Base-by-base conservation (phyloP, 2,888 invertebrate species). In the Mesochorus sp. region DNA sequence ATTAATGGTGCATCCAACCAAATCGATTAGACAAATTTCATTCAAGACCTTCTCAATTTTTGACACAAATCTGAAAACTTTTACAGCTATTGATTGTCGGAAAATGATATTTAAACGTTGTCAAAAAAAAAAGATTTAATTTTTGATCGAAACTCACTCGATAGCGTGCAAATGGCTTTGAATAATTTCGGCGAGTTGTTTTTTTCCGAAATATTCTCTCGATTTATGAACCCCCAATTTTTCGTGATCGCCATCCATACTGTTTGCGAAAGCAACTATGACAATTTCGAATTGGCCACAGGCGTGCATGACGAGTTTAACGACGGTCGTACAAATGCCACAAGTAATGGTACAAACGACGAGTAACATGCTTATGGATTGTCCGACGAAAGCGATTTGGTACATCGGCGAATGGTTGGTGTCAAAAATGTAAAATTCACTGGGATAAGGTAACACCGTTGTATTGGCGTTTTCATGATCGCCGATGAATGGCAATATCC, bases 21-120 rank as follows among this genome's bases (percentile, higher is more conserved):
- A 31, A 59, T 81, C 81, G 0, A 83, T 76, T 3, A 84, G 74
- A 55, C 70, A 80, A 47, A 82, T 80, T 66, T 80, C 80, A 0
- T 66, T 80, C 4, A 82, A 19, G 34, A 79, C 19, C 1, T 70
- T 55, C 21, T 80, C 78, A 4, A 59, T 70, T 17, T 28, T 37
- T 5, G 39, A 8, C 8, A 79, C 71, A 14, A 77, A 76, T 70
- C 76, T 79, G 28, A 21, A 47, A 62, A 49, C 31, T 26, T 12
- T 51, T 14, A 4, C n/a, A 8, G 5, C 1, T 37, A 5, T 57
- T n/a, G 21, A 19, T 34, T 12, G 8, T 5, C 26, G 14, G 28
- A 51, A 51, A 51, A 51, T 8, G 3, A 2, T 12, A 4, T 12
- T n/a, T n/a, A n/a, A n/a, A n/a, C 3, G 1, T 12, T 1, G n/a